phyloP scores from a whole-genome alignment of 2,888 invertebrate species.

The Cyclophora punctaria region DNA sequence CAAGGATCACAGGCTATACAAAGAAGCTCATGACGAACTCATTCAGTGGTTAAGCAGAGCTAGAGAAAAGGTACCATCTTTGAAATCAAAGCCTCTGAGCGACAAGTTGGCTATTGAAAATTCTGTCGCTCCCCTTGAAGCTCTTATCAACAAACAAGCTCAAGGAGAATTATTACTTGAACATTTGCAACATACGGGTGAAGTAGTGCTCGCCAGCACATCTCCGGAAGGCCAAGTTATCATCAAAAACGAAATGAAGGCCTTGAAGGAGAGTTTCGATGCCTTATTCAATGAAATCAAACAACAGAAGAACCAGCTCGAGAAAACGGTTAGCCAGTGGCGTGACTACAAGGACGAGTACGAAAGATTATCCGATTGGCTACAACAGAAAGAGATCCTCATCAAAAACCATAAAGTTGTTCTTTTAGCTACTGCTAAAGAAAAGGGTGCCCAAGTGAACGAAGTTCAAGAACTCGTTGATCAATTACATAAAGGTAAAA shows the following conservation, averaged over 20 bases:
- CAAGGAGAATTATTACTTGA: slow-evolving; percentile 92
- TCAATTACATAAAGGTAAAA: slow-evolving; percentile 84
- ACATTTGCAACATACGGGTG: slow-evolving; percentile 89
- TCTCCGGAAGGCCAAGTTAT: slow-evolving; percentile 85
- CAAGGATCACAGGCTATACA: slow-evolving; percentile 90
- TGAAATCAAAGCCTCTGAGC: slow-evolving; percentile 88
- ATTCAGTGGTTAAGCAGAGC: slow-evolving; percentile 91
- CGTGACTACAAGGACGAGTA: slow-evolving; percentile 94
- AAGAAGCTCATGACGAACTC: slow-evolving; percentile 93
- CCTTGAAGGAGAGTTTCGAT: slow-evolving; percentile 88
- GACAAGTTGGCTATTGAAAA: slow-evolving; percentile 93
- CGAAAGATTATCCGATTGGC: slow-evolving; percentile 92
- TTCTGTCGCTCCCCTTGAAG: slow-evolving; percentile 90
- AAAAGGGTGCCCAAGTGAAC: slow-evolving; percentile 89
- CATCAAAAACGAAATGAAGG: slow-evolving; percentile 89
- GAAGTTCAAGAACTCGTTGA: slow-evolving; percentile 86
- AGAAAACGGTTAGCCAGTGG: slow-evolving; percentile 88
- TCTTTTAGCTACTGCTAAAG: slow-evolving; percentile 83
- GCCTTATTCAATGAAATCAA: slow-evolving; percentile 89
- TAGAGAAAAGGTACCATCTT: slow-evolving; percentile 90
- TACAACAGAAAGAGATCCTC: slow-evolving; percentile 92
- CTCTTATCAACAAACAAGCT: slow-evolving; percentile 89
- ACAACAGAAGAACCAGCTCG: slow-evolving; percentile 88
- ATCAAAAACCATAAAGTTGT: slow-evolving; percentile 93
- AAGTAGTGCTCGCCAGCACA: slow-evolving; percentile 89